Base-by-base conservation (phyloP, 2,797 vertebrate genomes). In the Silurus lanzhouensis region DNA sequence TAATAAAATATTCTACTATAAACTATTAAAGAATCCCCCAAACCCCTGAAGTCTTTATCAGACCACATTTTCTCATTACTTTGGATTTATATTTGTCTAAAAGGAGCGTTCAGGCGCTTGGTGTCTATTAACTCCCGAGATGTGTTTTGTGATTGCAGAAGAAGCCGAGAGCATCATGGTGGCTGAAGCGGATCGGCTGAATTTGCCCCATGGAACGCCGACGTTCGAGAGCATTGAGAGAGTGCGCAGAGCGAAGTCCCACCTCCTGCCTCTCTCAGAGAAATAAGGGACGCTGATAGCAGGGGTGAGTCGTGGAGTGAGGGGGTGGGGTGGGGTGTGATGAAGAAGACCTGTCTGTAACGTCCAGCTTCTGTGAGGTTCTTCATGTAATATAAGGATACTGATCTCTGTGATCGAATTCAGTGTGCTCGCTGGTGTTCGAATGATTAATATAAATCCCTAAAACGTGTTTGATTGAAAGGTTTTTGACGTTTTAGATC, bases 211-310 rank as follows among this genome's bases (percentile, higher is more conserved):
- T 12, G 96, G 96, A 88, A 87, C 89, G 0, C 94, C 97, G 2
- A 97, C 95, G 19, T 97, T 94, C 19, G 96, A 97, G 82, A 94
- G 92, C 89, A 92, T 97, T 85, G 97, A 99, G 92, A 97, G 97
- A 91, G 93, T 93, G 38, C 95, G 96, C n/a, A 92, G 92, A 76
- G 95, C 95, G 72, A 94, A 93, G 89, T 96, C 89, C 88, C 93
- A 90, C 86, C 93, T 96, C 86, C 25, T 88, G 2, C 91, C 92
- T 80, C 92, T 96, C 70, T 81, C 90, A 83, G 96, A 97, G 87
- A 96, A 96, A 91, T 97, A 92, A 94, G 17, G n/a, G 17, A 14
- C 15, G 8, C 44, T 66, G 64, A 48, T 52, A 64, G 8, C 13
- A 19, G 7, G 15, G 46, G 61, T 27, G 61, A 66, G 61, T 81